Base-by-base conservation (phyloP, 2,797 vertebrate genomes). In the Adrianichthys oophorus region DNA sequence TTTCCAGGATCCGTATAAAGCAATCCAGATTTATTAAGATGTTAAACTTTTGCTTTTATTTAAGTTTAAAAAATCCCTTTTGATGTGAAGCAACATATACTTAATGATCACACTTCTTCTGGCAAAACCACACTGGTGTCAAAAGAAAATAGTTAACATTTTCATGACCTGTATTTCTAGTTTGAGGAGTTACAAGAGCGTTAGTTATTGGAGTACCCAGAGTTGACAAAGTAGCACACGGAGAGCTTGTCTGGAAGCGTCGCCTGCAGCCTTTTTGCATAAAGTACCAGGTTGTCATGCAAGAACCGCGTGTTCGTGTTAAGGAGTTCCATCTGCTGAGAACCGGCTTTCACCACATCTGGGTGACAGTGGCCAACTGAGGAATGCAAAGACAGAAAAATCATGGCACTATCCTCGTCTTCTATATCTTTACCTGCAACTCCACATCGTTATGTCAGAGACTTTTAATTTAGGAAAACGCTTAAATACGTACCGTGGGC, bases 201-300 rank as follows among this genome's bases (percentile, higher is more conserved):
- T n/a, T n/a, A 17, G 7, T 17, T 37, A n/a, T 24, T 21, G 14
- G 87, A 92, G 0, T 93, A 99, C 98, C 97, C 98, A 0, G 98
- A 99, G 76, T 99, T 99, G 61, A 96, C 95, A 65, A 99, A 98
- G 83, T 98, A 99, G 91, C 95, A 99, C 59, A 99, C 93, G 0
- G 93, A 95, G 43, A 99, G 95, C 59, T 87, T 89, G 68, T 92
- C 90, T 0, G 97, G 97, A 50, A 99, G 89, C 0, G 94, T 98
- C 37, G 92, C 93, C 17, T 94, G 93, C 16, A 99, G 92, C 19
- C 90, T 91, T 68, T 95, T 92, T 0, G 97, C 98, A 0, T 96
- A 98, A 52, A 94, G 87, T 1, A 97, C 95, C 0, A 99, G 92
- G 86, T 94, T 97, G 91, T 99, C 97, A 0, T 99, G 96, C 29